Base-by-base conservation (phyloP, 2,888 invertebrate genomes). In the Tanypteryx hageni region DNA sequence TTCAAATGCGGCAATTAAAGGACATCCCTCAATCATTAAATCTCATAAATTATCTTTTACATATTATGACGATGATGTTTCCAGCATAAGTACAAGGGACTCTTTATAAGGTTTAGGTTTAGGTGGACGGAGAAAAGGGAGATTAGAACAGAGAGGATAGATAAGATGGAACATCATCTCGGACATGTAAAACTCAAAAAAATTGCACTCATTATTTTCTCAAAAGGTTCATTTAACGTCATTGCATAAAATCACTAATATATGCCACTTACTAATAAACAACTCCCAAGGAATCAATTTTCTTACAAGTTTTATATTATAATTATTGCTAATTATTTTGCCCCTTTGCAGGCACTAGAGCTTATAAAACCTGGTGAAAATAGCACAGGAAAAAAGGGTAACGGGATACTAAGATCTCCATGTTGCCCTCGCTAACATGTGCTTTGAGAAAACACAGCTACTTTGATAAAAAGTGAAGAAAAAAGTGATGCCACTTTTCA, bases 361-460 rank as follows among this genome's bases (percentile, higher is more conserved):
- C 89, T 89, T 89, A 89, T 89, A 89, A 89, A 89, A 89, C 68
- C 61, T 89, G 89, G 89, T 89, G 89, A 89, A 89, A 89, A 89
- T 68, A 89, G 89, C 89, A 68, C 89, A 89, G 64, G 68, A 89
- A 89, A 89, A 31, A 64, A 44, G 89, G 89, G 61, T 44, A 64
- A 89, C 44, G 89, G 56, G 44, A 89, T 44, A 56, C 31, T 31
- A 64, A n/a, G 64, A 64, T 64, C 64, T 68, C 58, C 89, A 44
- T 44, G 16, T 61, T 64, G 86, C 61, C 86, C 89, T n/a, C 5
- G 27, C 89, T 89, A 89, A 89, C 89, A 89, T 89, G 89, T 89
- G 89, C 89, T 89, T 89, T n/a, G 64, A 64, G 64, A 56, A 89
- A 31, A 89, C 68, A 59, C 89, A 68, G 18, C 89, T 68, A 89